These are phyloP conservation scores for Zonitis immaculata DNA, from an alignment of 2,888 invertebrate genomes.

Conservation along the genomic window DNA sequence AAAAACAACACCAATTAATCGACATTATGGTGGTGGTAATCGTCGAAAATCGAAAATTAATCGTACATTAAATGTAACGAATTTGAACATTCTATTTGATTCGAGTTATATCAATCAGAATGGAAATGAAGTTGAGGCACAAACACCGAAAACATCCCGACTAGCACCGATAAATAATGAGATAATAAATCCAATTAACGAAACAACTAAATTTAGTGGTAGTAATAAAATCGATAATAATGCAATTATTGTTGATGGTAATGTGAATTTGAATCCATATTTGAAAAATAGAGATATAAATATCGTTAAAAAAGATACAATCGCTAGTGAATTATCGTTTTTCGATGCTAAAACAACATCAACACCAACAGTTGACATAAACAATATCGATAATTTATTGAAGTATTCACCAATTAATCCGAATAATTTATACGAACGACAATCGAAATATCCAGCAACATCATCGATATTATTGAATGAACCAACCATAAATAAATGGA, in stretches of 20 bases:
- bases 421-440: background rate
- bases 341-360: constrained; percentile 35
- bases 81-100: constrained; percentile 31
- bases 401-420: constrained; percentile 13
- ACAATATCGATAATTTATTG: background rate
- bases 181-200: no score
- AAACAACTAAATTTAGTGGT: no score
- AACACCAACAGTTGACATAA: no score
- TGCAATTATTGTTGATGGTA: background rate
- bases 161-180: no score
- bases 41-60: background rate
- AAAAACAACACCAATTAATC: background rate
- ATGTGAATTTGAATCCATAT: constrained; percentile 13
- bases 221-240: background rate
- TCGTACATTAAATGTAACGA: constrained; percentile 29
- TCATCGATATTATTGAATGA: background rate
- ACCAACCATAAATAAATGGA: no score
- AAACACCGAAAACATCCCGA: background rate
- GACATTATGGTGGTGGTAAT: background rate
- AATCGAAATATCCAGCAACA: background rate
- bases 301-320: constrained; percentile 21
- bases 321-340: constrained; percentile 34
- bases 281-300: constrained; percentile 24
- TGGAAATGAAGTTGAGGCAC: no score
- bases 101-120: constrained; percentile 22